These are phyloP conservation scores for Eubucco bourcierii DNA, from an alignment of 2,113 vertebrate species.

Conservation along the genomic window DNA sequence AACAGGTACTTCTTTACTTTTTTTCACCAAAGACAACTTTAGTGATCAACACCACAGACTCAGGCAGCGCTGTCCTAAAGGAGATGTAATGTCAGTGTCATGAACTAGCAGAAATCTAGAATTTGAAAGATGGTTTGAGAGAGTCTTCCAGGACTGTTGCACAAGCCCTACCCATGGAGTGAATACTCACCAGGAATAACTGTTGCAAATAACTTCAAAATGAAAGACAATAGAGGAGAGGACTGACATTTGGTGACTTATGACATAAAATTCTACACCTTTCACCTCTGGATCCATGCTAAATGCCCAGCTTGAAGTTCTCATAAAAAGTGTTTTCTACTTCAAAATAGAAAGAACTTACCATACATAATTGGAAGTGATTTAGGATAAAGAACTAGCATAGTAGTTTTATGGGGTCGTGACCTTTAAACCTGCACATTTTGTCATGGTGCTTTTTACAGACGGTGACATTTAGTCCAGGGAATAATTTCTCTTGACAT, in stretches of 20 bases:
- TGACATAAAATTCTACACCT: background rate
- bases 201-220: slow-evolving; percentile 36
- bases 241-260: background rate
- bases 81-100: background rate
- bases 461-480: slow-evolving; percentile 69
- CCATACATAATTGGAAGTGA: slow-evolving; percentile 65
- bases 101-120: background rate
- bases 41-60: background rate
- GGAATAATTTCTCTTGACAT: slow-evolving; percentile 67
- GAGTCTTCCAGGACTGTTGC: background rate
- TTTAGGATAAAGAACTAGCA: slow-evolving; percentile 64
- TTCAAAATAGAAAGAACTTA: slow-evolving; percentile 48
- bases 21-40: background rate
- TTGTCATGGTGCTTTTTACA: slow-evolving; percentile 70
- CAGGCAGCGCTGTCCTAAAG: background rate
- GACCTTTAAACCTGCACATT: slow-evolving; percentile 71
- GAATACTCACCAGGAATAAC: background rate
- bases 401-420: slow-evolving; percentile 69
- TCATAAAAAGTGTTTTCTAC: slow-evolving; percentile 14
- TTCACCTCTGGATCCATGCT: background rate
- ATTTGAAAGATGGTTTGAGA: background rate
- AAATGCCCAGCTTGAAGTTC: slow-evolving; percentile 19
- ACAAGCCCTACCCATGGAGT: background rate
- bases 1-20: background rate
- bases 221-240: background rate